These are phyloP conservation scores for Centropus bengalensis DNA, from an alignment of 2,113 vertebrate species.

Conservation along the genomic window DNA sequence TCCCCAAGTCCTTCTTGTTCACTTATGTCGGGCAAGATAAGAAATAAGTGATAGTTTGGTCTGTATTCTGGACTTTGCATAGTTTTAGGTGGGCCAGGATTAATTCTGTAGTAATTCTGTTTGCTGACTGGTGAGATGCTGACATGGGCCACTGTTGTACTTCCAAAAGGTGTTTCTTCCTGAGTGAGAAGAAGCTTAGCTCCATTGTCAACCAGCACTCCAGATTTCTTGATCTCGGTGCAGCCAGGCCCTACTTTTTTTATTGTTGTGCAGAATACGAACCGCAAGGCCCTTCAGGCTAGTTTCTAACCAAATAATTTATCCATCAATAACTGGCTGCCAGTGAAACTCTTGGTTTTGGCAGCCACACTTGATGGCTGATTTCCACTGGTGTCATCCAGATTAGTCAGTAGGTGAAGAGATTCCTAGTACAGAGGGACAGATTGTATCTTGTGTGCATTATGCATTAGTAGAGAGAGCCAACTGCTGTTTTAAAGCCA, in stretches of 20 bases:
- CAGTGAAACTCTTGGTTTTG: slow-evolving; percentile 44
- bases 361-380: slow-evolving; percentile 29
- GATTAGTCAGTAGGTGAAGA: slow-evolving; percentile 45
- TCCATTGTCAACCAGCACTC: background rate
- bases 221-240: background rate
- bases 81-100: background rate
- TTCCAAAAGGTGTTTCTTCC: background rate
- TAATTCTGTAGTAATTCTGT: background rate
- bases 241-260: slow-evolving; percentile 28
- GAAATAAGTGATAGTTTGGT: background rate
- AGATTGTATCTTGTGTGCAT: slow-evolving; percentile 37
- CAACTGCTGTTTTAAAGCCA: background rate
- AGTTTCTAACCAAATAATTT: slow-evolving; percentile 58
- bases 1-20: background rate
- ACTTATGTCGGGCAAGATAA: background rate
- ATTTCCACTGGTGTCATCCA: slow-evolving; percentile 52
- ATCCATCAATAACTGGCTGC: slow-evolving; percentile 53
- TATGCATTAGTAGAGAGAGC: background rate
- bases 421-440: background rate
- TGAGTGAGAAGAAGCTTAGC: background rate
- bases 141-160: background rate
- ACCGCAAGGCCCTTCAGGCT: background rate
- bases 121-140: background rate
- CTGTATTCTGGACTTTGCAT: background rate
- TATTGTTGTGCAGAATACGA: background rate